Percentiles rank a stretch among this genome's conserved stretches.
Evolutionary conservation across 2,113 vertebrate species (phyloP).

Genomic region (Nansenia antarctica): DNA sequence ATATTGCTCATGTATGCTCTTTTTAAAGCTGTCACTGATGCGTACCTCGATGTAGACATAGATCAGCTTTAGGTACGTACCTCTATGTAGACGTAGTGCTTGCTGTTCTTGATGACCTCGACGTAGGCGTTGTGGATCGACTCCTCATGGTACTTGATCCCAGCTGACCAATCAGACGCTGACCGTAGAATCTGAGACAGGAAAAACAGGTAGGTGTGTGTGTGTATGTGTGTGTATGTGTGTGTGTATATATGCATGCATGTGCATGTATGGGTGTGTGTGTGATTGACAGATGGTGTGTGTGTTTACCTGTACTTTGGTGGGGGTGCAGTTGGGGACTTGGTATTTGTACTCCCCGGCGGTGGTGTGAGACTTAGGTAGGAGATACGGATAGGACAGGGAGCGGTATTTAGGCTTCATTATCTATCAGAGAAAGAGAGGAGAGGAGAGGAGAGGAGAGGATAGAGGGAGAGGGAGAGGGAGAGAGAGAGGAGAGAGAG

Average conservation of each 20-base stretch:
- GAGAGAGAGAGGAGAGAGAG: neutral
- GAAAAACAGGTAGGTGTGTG: neutral
- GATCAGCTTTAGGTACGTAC: slow-evolving; percentile 52
- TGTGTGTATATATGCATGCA: neutral
- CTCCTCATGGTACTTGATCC: slow-evolving; percentile 94
- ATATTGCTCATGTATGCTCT: no score
- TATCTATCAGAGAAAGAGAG: slow-evolving; percentile 75
- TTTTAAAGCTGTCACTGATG: no score
- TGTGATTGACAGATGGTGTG: neutral
- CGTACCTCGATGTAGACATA: neutral
- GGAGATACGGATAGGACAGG: slow-evolving; percentile 87
- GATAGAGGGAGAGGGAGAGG: slow-evolving; percentile 1
- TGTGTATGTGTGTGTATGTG: neutral
- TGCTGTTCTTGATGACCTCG: slow-evolving; percentile 83
- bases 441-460: no score
- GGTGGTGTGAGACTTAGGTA: slow-evolving; percentile 90
- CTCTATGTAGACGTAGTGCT: slow-evolving; percentile 95
- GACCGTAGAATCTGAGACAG: slow-evolving; percentile 86
- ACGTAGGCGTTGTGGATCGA: slow-evolving; percentile 93
- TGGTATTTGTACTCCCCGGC: slow-evolving; percentile 83
- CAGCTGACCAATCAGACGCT: slow-evolving; percentile 92
- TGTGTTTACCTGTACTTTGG: slow-evolving; percentile 83
- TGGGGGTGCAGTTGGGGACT: slow-evolving; percentile 77
- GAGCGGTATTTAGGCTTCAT: slow-evolving; percentile 93
- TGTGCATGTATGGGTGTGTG: neutral